Percentiles rank a stretch among this genome's conserved stretches.
Evolutionary conservation across 2,888 invertebrate genomes (phyloP).

Genomic region (Fragum whitleyi): DNA sequence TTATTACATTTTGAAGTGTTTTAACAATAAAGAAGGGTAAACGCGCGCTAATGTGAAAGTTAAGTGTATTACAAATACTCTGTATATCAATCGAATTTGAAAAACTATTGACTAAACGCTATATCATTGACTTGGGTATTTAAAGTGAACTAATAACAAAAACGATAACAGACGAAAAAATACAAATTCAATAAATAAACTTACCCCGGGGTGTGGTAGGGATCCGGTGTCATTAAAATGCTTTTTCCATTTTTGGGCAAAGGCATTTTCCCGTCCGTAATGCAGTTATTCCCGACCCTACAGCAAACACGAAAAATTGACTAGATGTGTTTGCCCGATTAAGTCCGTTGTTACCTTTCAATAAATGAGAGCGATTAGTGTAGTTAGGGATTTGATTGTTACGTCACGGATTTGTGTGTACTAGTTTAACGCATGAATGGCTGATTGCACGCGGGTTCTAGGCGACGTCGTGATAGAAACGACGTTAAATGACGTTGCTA

Average conservation of each 20-base stretch:
- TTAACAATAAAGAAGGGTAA: background rate
- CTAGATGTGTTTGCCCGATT: background rate
- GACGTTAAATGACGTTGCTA: slow-evolving; percentile 26
- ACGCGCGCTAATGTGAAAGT: slow-evolving; percentile 1
- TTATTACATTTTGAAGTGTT: background rate
- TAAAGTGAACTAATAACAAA: slow-evolving; percentile 7
- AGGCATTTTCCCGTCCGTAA: slow-evolving; percentile 63
- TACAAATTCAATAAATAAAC: slow-evolving; percentile 39
- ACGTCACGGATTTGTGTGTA: slow-evolving; percentile 68
- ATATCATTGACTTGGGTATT: slow-evolving; percentile 12
- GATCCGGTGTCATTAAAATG: slow-evolving; percentile 79
- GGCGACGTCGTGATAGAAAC: slow-evolving; percentile 9
- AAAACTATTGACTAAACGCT: slow-evolving; percentile 9
- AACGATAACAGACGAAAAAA: slow-evolving; percentile 6
- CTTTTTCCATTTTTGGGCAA: slow-evolving; percentile 74
- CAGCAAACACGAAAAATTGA: background rate
- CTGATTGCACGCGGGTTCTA: slow-evolving; percentile 33
- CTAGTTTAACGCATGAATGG: slow-evolving; percentile 15
- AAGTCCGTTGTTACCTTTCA: slow-evolving; percentile 22
- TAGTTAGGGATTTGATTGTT: slow-evolving; percentile 72
- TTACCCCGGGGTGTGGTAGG: slow-evolving; percentile 81
- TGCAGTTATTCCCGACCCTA: background rate
- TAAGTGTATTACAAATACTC: slow-evolving; percentile 15
- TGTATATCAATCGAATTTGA: background rate
- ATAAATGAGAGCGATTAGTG: slow-evolving; percentile 59